Evolutionary conservation across 2,113 vertebrate genomes (phyloP).

Genomic region (Lycaon pictus): DNA sequence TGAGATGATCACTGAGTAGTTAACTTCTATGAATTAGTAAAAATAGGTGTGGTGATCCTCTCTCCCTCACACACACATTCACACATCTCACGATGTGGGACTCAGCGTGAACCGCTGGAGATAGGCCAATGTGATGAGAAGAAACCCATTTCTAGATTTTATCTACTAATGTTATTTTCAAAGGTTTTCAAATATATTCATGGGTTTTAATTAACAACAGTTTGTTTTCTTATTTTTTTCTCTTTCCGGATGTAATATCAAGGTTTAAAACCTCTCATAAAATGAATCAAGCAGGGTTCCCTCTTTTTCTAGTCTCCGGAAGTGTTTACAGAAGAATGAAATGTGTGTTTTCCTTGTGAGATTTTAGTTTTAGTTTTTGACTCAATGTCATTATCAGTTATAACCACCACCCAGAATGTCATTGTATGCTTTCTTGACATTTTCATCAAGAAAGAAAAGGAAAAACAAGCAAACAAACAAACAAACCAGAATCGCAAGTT

Average conservation of each 20-base stretch:
- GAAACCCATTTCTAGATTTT: neutral
- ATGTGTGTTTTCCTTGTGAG: neutral
- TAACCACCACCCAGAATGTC: neutral
- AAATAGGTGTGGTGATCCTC: neutral
- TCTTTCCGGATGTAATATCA: neutral
- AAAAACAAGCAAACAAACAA: neutral
- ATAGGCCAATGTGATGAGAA: neutral
- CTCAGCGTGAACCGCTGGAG: neutral
- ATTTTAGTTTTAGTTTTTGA: neutral
- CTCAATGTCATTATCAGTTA: neutral
- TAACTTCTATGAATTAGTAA: neutral
- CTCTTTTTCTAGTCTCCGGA: neutral
- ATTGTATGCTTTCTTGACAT: neutral
- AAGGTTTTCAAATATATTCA: neutral
- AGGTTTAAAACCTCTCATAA: neutral
- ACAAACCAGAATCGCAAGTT: neutral
- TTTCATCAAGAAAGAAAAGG: neutral
- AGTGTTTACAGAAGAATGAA: neutral
- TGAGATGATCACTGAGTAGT: neutral
- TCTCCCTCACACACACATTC: too few species aligned
- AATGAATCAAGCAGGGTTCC: neutral
- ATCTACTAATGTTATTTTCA: neutral
- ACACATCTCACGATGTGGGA: neutral
- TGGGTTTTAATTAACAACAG: neutral
- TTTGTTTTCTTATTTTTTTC: neutral